These are phyloP conservation scores for Sphaerolaimus hirsutus DNA, from an alignment of 2,888 invertebrate species.

Conservation along the genomic window DNA sequence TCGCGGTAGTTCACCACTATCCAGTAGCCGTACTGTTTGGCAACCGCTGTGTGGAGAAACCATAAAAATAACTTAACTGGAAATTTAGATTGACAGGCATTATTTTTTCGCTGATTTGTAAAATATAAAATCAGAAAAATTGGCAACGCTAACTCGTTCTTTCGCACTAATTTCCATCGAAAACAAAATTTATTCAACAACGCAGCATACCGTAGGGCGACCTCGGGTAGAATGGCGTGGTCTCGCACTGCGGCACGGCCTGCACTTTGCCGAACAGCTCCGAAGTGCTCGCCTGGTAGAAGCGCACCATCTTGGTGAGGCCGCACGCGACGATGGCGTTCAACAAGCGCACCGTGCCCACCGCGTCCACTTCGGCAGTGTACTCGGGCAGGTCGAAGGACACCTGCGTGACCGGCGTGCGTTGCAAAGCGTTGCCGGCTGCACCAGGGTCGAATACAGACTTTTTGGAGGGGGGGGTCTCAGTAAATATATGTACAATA, in stretches of 20 bases:
- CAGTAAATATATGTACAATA: too few species aligned
- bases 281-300: constrained; percentile 87
- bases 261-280: constrained; percentile 77
- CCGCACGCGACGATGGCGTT: constrained; percentile 75
- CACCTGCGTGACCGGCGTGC: too few species aligned
- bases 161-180: too few species aligned
- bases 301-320: constrained; percentile 46
- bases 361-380: constrained; percentile 85
- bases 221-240: constrained; percentile 78
- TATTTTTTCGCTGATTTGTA: too few species aligned
- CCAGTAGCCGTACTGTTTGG: constrained; percentile 85
- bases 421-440: too few species aligned
- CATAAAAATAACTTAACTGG: too few species aligned
- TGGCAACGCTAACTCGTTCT: too few species aligned
- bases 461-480: too few species aligned
- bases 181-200: too few species aligned
- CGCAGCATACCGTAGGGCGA: constrained; percentile 65
- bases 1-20: constrained; percentile 82
- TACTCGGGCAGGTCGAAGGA: constrained; percentile 96
- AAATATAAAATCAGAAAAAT: too few species aligned
- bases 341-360: constrained; percentile 66
- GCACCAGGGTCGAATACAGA: too few species aligned
- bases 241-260: constrained; percentile 74
- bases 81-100: too few species aligned
- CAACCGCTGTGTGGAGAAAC: constrained; percentile 50